Evolutionary conservation across 2,797 vertebrate genomes (phyloP).

Genomic region (Crocidura indochinensis): DNA sequence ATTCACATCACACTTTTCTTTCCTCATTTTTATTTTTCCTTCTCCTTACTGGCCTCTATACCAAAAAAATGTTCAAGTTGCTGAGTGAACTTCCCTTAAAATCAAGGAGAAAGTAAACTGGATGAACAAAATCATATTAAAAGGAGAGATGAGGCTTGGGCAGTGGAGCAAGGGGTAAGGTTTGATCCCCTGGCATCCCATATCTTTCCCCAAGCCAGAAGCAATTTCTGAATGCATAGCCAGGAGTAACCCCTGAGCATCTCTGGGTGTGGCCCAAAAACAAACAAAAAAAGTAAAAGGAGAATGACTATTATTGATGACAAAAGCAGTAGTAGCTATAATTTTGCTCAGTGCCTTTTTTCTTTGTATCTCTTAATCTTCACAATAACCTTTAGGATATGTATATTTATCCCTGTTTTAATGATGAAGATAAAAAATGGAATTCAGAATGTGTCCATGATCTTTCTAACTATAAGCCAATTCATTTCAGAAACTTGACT

Average conservation of each 20-base stretch:
- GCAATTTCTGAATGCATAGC: too few species aligned
- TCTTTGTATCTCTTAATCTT: neutral
- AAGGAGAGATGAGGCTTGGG: too few species aligned
- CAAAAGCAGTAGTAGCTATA: neutral
- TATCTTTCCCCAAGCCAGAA: too few species aligned
- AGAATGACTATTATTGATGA: too few species aligned
- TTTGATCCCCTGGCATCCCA: too few species aligned
- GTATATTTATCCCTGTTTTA: slow-evolving; percentile 9
- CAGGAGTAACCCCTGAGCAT: too few species aligned
- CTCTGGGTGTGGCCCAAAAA: too few species aligned
- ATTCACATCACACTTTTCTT: neutral
- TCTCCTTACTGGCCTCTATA: neutral
- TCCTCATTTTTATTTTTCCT: neutral
- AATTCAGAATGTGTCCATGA: neutral
- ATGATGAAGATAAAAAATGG: neutral
- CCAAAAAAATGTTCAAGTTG: slow-evolving; percentile 9
- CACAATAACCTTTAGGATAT: neutral
- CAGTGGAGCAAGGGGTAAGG: too few species aligned
- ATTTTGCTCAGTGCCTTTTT: neutral
- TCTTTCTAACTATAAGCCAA: neutral
- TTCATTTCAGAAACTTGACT: neutral
- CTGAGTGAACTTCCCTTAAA: neutral
- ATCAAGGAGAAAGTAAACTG: neutral
- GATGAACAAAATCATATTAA: neutral
- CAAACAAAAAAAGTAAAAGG: too few species aligned